These are phyloP conservation scores for Euwallacea fornicatus DNA, from an alignment of 1,140 invertebrate genomes.

Conservation along the genomic window DNA sequence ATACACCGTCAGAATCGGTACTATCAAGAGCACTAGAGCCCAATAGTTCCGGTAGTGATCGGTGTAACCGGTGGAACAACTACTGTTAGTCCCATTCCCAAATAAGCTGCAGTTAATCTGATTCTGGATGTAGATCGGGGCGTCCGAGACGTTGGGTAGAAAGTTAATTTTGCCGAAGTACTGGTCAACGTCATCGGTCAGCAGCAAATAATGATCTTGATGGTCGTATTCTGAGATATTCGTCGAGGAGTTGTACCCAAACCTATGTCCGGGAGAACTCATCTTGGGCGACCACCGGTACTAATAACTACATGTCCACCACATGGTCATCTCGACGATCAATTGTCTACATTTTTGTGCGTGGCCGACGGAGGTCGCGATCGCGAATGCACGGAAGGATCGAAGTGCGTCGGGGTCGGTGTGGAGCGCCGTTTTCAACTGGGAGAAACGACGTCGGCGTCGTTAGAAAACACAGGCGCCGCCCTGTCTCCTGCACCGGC, in stretches of 20 bases:
- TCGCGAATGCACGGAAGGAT: slow-evolving; percentile 13
- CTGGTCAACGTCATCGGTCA: slow-evolving; percentile 51
- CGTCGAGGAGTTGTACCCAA: slow-evolving; percentile 41
- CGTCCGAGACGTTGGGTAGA: slow-evolving; percentile 41
- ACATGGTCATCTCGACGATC: slow-evolving; percentile 20
- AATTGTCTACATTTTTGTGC: slow-evolving; percentile 28
- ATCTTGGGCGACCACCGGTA: slow-evolving; percentile 16
- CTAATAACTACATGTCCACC: neutral
- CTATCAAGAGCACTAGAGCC: slow-evolving; percentile 72
- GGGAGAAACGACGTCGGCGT: slow-evolving; percentile 40
- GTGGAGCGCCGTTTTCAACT: slow-evolving; percentile 32
- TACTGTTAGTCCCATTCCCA: slow-evolving; percentile 44
- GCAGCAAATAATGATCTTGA: slow-evolving; percentile 45
- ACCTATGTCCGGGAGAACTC: slow-evolving; percentile 19
- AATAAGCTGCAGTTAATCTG: slow-evolving; percentile 44
- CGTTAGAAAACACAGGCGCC: slow-evolving; percentile 40
- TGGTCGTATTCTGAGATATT: slow-evolving; percentile 32
- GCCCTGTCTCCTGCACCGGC: slow-evolving; percentile 40
- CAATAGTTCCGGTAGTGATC: slow-evolving; percentile 47
- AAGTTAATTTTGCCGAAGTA: slow-evolving; percentile 49
- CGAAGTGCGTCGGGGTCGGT: slow-evolving; percentile 26
- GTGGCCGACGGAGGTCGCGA: slow-evolving; percentile 17
- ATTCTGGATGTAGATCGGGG: slow-evolving; percentile 37
- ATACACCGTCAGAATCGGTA: slow-evolving; percentile 92
- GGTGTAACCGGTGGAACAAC: slow-evolving; percentile 29